A percentile compares a stretch with the other conserved stretches of the same genome.
These are phyloP conservation scores for Calypte anna DNA, from an alignment of 2,113 vertebrate species.

Conservation along the genomic window DNA sequence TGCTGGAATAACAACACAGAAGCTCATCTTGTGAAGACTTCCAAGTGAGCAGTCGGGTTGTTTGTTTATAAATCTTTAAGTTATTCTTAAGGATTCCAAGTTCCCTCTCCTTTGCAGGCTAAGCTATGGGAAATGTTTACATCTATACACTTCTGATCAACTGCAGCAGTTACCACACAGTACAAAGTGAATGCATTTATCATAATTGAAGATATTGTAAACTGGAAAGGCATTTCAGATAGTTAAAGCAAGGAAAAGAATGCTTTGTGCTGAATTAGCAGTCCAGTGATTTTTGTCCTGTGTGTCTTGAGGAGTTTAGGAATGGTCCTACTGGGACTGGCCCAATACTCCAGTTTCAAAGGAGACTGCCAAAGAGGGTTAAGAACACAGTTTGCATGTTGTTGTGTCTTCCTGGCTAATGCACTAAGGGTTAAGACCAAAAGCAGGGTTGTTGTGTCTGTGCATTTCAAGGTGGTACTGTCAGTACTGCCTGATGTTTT, in stretches of 20 bases:
- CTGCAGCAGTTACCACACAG: accelerated
- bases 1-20: not conserved
- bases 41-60: not conserved
- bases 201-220: not conserved
- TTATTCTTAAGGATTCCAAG: not conserved
- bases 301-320: not conserved
- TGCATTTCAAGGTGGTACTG: not conserved
- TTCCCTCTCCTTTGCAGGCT: not conserved
- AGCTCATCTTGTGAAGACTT: not conserved
- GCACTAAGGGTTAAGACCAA: not conserved
- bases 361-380: not conserved
- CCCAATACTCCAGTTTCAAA: not conserved
- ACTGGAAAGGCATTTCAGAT: not conserved
- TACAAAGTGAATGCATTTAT: accelerated
- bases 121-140: not conserved
- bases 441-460: not conserved
- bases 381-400: not conserved
- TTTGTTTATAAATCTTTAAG: not conserved
- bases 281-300: not conserved
- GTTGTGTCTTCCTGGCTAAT: not conserved
- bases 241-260: not conserved
- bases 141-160: not conserved
- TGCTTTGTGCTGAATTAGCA: not conserved
- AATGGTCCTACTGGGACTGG: not conserved
- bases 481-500: not conserved